Evolutionary conservation across 2,113 vertebrate genomes (phyloP), one percentile per base, ranked within the genome.

Genomic region (Genyomyrus donnyi): DNA sequence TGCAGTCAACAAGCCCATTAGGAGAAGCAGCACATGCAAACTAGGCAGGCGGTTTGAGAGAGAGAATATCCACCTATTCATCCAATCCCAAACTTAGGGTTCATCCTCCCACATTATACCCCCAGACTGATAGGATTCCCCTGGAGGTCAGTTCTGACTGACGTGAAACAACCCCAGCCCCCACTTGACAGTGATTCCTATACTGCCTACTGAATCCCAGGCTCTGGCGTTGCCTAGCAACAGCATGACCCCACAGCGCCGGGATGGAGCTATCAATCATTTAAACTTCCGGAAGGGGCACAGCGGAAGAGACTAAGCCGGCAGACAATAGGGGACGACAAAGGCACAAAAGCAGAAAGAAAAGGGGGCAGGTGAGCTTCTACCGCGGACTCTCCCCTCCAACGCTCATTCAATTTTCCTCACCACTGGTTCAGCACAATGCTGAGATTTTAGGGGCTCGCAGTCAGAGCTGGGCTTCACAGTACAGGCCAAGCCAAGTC

Each of bases 261-360:
- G 84, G 92, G 92, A 88, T 91, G 91, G 91, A 92, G 88, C 91
- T 92, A 94, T 95, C 94, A 95, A 95, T 95, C 94, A 94, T 91
- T 92, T 91, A 92, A 90, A 91, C 92, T 93, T 95, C 93, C 91
- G 84, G 80, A 80, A 93, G 93, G 92, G 70, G 91, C 92, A 50
- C 7, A 39, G 66, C 74, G 70, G 45, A 74, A 70, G 46, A 39
- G 62, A 70, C 45, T 56, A 50, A 77, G 62, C 62, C 45, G 2
- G 50, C 10, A 77, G 24, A 89, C 11, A 31, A 89, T 21, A 35
- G 46, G 66, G 70, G 45, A 19, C 46, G 49, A 74, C 42, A 80
- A 80, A 48, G 58, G 42, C 9, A 70, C 27, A 48, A 48, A 13
- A 74, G 45, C 27, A 83, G 49, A 80, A 52, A 84, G 74, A 52